Percentiles rank a stretch among this genome's conserved stretches.
phyloP scores from a whole-genome alignment of 2,113 vertebrate genomes.

The Toxotes jaculatrix region DNA sequence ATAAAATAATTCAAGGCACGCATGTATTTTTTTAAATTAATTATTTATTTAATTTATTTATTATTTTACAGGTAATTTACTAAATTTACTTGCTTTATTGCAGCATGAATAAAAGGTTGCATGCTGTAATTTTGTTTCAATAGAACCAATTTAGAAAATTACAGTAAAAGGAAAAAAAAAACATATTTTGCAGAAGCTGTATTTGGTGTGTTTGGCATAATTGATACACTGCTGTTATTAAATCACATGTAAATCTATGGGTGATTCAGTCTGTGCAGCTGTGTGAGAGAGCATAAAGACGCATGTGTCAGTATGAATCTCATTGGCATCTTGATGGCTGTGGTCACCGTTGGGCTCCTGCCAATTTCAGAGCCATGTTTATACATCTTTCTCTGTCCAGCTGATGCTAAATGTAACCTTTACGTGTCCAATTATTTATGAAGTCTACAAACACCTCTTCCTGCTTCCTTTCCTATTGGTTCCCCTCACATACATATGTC shows the following conservation, averaged over 20 bases:
- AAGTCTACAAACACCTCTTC: conserved; percentile 46
- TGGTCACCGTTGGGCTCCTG: conserved; percentile 19
- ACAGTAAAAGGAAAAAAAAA: neutral
- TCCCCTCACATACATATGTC: conserved; percentile 29
- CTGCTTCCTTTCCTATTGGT: conserved; percentile 6
- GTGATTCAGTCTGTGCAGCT: neutral
- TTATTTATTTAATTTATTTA: neutral
- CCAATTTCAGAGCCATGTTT: neutral
- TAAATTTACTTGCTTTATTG: neutral
- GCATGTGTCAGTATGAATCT: neutral
- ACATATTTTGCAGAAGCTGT: too few relatives aligned
- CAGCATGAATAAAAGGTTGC: neutral
- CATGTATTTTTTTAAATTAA: neutral
- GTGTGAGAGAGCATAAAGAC: conserved; percentile 6
- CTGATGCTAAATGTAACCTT: conserved; percentile 71
- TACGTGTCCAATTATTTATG: conserved; percentile 74
- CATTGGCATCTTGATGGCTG: neutral
- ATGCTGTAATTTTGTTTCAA: neutral
- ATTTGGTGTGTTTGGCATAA: neutral
- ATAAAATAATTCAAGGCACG: conserved; percentile 9
- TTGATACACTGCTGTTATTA: neutral
- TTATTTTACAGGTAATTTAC: neutral
- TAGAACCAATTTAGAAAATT: neutral
- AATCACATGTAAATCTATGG: conserved; percentile 22
- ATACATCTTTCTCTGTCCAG: conserved; percentile 20